Percentiles rank a stretch among this genome's conserved stretches.
phyloP scores from a whole-genome alignment of 2,888 invertebrate genomes.

The Stegana nigrithorax region DNA sequence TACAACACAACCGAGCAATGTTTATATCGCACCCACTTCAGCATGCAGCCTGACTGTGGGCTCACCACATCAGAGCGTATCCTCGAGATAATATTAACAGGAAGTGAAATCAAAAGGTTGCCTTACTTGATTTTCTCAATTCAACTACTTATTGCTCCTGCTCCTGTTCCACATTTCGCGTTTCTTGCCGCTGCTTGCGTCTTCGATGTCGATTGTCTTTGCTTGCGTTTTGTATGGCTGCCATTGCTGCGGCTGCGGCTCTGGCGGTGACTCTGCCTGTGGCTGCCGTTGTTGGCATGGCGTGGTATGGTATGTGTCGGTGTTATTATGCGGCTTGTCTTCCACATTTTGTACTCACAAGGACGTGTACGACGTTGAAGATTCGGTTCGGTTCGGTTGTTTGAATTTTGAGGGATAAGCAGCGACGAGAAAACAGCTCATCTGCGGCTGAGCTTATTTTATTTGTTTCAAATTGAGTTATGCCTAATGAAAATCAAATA shows the following conservation, averaged over 20 bases:
- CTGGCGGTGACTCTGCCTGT: neutral
- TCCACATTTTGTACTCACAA: conserved; percentile 27
- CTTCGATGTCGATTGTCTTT: conserved; percentile 41
- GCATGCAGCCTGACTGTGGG: conserved; percentile 12
- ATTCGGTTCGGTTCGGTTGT: conserved; percentile 26
- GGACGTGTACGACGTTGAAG: conserved; percentile 4
- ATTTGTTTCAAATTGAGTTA: conserved; percentile 64
- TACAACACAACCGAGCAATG: neutral
- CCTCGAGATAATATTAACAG: conserved; percentile 53
- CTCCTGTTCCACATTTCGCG: neutral
- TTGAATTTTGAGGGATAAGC: conserved; percentile 46
- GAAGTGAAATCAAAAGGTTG: conserved; percentile 60
- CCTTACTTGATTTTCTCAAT: conserved; percentile 56
- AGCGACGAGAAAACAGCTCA: conserved; percentile 37
- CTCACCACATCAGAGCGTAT: conserved; percentile 6
- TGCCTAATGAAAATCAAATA: conserved; percentile 64
- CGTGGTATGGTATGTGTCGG: no score
- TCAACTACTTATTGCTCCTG: conserved; percentile 25
- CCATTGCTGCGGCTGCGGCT: neutral
- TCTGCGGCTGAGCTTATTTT: conserved; percentile 55
- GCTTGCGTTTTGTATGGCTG: conserved; percentile 24
- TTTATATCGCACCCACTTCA: conserved; percentile 21
- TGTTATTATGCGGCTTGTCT: neutral
- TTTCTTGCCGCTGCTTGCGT: conserved; percentile 45
- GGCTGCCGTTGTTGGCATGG: neutral